Percentiles rank a stretch among this genome's conserved stretches.
Conservation (phyloP, 2,113 vertebrate genomes). For the Pseudopipra pipra region DNA sequence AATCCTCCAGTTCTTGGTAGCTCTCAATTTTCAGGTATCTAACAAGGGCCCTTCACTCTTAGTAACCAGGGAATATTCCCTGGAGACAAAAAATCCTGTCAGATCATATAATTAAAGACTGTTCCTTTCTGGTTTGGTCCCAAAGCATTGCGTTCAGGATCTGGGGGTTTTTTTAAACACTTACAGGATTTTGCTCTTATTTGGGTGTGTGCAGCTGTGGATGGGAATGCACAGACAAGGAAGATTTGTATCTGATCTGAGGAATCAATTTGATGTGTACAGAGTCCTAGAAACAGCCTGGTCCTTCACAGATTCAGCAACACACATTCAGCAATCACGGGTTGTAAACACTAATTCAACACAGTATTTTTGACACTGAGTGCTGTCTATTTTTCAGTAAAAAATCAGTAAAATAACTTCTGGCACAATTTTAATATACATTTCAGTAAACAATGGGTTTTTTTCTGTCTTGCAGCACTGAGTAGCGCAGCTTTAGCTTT, state of each 20-base stretch:
- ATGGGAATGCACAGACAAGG: background rate
- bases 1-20: background rate
- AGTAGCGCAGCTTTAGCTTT: background rate
- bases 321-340: fast-evolving
- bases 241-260: background rate
- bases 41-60: background rate
- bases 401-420: background rate
- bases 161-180: background rate
- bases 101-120: background rate
- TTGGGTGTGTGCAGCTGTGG: background rate
- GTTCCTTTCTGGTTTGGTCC: background rate
- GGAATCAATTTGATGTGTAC: background rate
- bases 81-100: background rate
- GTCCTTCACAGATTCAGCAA: background rate
- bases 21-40: background rate
- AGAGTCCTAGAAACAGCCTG: background rate
- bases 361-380: background rate
- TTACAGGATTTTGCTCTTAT: background rate
- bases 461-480: background rate
- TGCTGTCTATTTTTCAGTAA: background rate
- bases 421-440: background rate
- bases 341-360: background rate
- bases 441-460: background rate
- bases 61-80: background rate
- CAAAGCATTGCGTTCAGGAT: background rate